phyloP scores from a whole-genome alignment of 2,797 vertebrate species.

The Sylvia borin region DNA sequence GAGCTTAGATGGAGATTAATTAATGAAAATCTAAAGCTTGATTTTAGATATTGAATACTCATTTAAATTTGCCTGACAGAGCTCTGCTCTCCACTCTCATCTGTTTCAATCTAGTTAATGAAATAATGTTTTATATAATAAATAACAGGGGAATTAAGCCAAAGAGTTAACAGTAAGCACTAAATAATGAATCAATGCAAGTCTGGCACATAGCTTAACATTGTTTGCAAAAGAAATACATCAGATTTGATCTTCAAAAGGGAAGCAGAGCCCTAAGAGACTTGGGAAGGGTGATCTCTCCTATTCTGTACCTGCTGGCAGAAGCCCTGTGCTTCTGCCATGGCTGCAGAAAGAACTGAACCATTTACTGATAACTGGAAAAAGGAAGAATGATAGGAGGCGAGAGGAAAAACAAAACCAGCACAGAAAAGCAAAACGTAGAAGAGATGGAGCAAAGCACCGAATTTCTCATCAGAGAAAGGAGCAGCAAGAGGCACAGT shows the following conservation, averaged over 20 bases:
- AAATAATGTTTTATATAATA: slow-evolving; percentile 17
- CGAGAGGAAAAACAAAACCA: neutral
- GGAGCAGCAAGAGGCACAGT: neutral
- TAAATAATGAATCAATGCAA: slow-evolving; percentile 18
- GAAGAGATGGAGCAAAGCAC: neutral
- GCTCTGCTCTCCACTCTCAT: neutral
- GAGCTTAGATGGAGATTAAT: slow-evolving; percentile 1
- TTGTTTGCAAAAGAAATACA: neutral
- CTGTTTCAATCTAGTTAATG: slow-evolving; percentile 37
- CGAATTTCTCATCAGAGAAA: neutral
- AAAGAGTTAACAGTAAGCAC: neutral
- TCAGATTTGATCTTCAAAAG: neutral
- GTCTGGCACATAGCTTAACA: neutral
- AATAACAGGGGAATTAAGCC: slow-evolving; percentile 25
- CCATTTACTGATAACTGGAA: neutral
- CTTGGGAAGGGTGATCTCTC: neutral
- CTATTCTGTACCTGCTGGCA: neutral
- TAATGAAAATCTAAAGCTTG: neutral
- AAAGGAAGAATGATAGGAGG: neutral
- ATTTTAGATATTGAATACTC: neutral
- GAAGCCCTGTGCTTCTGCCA: neutral
- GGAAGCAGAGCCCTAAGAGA: neutral
- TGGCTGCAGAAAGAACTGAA: neutral
- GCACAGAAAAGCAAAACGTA: neutral
- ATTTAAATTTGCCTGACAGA: neutral